A percentile compares a stretch with the other conserved stretches of the same genome.
Conservation (phyloP, 2,113 vertebrate genomes). For the Oreochromis aureus region DNA sequence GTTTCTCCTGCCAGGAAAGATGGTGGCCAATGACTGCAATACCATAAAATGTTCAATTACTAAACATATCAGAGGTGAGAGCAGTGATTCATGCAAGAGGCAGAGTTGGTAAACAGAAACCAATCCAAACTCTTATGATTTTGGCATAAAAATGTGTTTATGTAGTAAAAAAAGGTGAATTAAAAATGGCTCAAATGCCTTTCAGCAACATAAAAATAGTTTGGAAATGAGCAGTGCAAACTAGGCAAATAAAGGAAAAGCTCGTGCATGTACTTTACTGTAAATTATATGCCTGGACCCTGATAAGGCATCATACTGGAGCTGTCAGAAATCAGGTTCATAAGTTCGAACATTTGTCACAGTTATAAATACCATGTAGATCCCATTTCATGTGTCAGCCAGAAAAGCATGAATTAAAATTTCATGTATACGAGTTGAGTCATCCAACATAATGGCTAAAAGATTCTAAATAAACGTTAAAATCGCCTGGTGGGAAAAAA, state of each 20-base stretch:
- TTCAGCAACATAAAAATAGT: neutral
- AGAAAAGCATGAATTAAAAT: neutral
- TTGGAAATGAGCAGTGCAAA: neutral
- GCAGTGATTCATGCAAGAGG: neutral
- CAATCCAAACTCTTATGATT: neutral
- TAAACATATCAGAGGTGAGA: neutral
- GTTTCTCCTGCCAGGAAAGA: neutral
- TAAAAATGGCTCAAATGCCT: neutral
- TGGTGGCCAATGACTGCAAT: neutral
- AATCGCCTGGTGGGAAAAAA: conserved; percentile 21
- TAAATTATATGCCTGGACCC: neutral
- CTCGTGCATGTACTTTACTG: neutral
- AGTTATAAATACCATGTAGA: neutral
- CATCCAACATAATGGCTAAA: conserved; percentile 10
- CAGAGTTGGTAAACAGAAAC: neutral
- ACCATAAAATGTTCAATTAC: neutral
- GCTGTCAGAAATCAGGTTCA: neutral
- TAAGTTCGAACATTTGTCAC: neutral
- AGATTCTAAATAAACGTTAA: conserved; percentile 10
- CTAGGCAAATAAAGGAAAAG: neutral
- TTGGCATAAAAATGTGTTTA: neutral
- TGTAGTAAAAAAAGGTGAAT: neutral
- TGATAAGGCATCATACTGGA: neutral
- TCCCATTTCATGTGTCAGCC: conserved; percentile 5
- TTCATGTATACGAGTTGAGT: neutral